A percentile compares a stretch with the other conserved stretches of the same genome.
phyloP scores from a whole-genome alignment of 2,113 vertebrate genomes.

The Seriola rivoliana region DNA sequence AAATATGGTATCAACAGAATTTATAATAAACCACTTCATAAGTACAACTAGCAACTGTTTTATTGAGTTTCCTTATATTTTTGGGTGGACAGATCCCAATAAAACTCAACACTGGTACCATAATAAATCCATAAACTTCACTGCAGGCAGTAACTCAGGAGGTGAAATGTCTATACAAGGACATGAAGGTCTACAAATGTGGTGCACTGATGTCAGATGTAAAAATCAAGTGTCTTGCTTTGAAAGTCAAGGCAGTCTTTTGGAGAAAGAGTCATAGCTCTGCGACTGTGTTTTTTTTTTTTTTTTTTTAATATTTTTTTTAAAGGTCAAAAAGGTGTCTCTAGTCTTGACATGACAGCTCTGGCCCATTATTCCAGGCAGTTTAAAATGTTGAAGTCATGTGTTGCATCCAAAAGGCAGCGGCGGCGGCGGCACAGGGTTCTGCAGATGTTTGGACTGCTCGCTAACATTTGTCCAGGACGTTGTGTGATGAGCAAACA shows the following conservation, averaged over 20 bases:
- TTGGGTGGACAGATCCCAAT: neutral
- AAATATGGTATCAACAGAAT: neutral
- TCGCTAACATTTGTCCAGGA: conserved; percentile 46
- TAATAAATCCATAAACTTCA: neutral
- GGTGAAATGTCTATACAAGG: conserved; percentile 6
- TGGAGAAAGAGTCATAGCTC: neutral
- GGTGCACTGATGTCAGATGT: neutral
- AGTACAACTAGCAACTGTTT: neutral
- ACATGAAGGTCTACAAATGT: conserved; percentile 7
- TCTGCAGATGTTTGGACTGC: conserved; percentile 52
- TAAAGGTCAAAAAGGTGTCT: neutral
- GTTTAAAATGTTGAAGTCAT: conserved; percentile 8
- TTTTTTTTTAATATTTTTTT: neutral
- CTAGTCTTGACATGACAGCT: neutral
- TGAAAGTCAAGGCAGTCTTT: neutral
- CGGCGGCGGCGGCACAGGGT: neutral
- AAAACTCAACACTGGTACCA: neutral
- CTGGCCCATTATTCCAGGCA: neutral
- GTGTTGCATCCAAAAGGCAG: neutral
- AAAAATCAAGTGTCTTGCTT: neutral
- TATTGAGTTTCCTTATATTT: neutral
- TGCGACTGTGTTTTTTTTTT: neutral
- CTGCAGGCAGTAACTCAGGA: neutral
- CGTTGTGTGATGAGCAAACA: conserved; percentile 60
- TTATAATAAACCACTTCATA: neutral